phyloP scores from a whole-genome alignment of 2,113 vertebrate species.

The Todiramphus chloris region DNA sequence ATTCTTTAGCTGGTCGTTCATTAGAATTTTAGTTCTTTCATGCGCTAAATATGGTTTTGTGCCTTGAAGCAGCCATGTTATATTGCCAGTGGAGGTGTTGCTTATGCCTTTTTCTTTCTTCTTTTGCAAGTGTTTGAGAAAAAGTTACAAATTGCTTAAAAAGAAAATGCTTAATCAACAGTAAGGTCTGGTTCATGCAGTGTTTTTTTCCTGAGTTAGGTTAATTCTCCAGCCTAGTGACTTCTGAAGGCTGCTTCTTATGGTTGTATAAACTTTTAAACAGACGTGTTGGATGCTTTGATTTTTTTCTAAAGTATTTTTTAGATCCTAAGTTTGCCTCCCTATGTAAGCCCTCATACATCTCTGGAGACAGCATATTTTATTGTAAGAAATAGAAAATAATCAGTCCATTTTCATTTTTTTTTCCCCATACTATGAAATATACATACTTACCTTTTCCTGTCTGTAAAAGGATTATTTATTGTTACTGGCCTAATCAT shows the following conservation, averaged over 20 bases:
- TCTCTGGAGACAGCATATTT: not conserved
- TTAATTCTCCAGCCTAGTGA: not conserved
- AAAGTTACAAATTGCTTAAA: not conserved
- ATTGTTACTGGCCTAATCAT: not conserved
- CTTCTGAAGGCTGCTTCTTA: not conserved
- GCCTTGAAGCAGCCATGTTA: not conserved
- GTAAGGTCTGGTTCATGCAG: not conserved
- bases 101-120: not conserved
- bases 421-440: not conserved
- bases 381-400: not conserved
- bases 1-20: not conserved
- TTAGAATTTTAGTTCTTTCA: not conserved
- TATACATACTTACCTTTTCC: not conserved
- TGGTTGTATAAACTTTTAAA: not conserved
- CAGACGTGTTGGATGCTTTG: not conserved
- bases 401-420: not conserved
- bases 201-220: not conserved
- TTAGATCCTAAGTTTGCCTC: not conserved
- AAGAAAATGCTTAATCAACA: not conserved
- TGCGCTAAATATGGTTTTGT: not conserved
- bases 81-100: not conserved
- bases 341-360: not conserved
- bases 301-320: too few relatives aligned
- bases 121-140: fast-evolving
- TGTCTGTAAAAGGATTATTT: not conserved